Percentiles rank a stretch among this genome's conserved stretches.
phyloP scores from a whole-genome alignment of 2,113 vertebrate species.

The Potamarius usumacintae region DNA sequence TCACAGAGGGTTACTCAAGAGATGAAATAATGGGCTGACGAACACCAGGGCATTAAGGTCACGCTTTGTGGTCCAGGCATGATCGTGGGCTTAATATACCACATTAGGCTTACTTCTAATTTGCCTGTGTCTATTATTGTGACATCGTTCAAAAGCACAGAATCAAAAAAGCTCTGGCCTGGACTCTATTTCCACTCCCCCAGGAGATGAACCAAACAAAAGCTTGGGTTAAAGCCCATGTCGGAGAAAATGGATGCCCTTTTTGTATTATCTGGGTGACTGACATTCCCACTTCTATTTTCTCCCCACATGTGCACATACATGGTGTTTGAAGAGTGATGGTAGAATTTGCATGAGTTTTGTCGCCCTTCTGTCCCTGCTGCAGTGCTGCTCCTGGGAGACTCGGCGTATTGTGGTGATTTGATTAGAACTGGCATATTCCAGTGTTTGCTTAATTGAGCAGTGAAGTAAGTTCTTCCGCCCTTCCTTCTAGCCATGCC shows the following conservation, averaged over 20 bases:
- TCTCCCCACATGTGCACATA: not conserved
- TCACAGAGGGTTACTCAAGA: constrained; percentile 38
- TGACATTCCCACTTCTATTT: not conserved
- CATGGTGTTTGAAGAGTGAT: constrained; percentile 37
- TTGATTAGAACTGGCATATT: constrained; percentile 67
- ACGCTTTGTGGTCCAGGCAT: constrained; percentile 35
- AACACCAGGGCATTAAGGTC: constrained; percentile 25
- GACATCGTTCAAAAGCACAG: constrained; percentile 34
- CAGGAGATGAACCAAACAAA: not conserved
- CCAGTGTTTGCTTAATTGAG: constrained; percentile 68
- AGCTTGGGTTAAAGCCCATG: not conserved
- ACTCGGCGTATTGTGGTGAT: constrained; percentile 59
- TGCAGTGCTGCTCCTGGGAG: constrained; percentile 54
- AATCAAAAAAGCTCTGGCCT: constrained; percentile 15
- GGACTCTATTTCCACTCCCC: not conserved
- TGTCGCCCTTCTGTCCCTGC: not conserved
- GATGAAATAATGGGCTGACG: constrained; percentile 42
- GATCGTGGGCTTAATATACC: constrained; percentile 39
- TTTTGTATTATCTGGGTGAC: constrained; percentile 17
- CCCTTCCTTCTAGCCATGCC: constrained; percentile 66
- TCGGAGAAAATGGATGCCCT: not conserved
- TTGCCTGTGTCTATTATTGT: constrained; percentile 39
- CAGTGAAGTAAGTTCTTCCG: constrained; percentile 65
- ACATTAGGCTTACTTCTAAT: constrained; percentile 43
- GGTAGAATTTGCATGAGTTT: constrained; percentile 46